Base-by-base conservation (phyloP, 2,797 vertebrate genomes). In the Chloroceryle amazona region DNA sequence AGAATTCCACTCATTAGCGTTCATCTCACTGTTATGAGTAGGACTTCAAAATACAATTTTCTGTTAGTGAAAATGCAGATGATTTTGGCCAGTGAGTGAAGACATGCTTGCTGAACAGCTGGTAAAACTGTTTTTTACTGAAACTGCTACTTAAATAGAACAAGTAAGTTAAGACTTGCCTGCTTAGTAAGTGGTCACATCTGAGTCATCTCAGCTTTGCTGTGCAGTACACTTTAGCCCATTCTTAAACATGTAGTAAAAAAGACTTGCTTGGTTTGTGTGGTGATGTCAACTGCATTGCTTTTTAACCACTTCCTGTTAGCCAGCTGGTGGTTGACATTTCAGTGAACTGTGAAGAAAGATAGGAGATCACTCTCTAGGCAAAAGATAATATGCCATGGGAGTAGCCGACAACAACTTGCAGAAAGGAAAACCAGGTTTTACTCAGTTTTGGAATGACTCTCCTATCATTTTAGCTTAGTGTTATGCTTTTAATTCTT, bases 271-370 rank as follows among this genome's bases (percentile, higher is more conserved):
- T 84, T 18, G 92, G 91, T 94, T 95, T 92, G 87, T 89, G 93
- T 60, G 95, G 96, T 61, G 26, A 93, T 96, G 94, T 96, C 96
- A 92, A 70, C 92, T 78, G 92, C 94, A 49, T 91, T 89, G 75
- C 93, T 92, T 86, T 94, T 79, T 83, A 95, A 96, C 94, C 92
- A 0, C 95, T 97, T 98, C 96, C 97, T 95, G 87, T 88, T 73
- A 74, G 93, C 95, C 96, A 93, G 96, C 94, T 97, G 96, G 93
- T 91, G 81, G 54, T 66, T 97, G 96, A 97, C 97, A 96, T 95
- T 95, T 91, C 66, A 1, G 65, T 97, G 93, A 98, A 97, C 96
- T 97, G 18, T 39, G 71, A 90, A 90, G 66, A 89, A 85, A 92
- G 87, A 94, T 41, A 61, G 66, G 75, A 79, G 35, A 82, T 89